Conservation (phyloP, 2,797 vertebrate species). For the Xiphophorus birchmanni region DNA sequence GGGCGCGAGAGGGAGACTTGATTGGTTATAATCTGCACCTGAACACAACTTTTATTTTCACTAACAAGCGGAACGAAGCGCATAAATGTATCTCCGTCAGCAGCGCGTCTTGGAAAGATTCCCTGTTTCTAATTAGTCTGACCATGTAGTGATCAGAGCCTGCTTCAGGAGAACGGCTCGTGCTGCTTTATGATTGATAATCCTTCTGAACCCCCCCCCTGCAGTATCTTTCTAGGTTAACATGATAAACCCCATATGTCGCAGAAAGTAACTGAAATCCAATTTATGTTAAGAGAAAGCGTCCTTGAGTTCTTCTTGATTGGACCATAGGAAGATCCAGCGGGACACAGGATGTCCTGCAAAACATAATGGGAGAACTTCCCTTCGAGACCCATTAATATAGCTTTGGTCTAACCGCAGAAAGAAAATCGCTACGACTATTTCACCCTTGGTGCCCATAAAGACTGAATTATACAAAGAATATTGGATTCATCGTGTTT, state of each 20-base stretch:
- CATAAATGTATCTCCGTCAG: background rate
- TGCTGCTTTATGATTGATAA: slow-evolving; percentile 57
- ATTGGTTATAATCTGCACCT: background rate
- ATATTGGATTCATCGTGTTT: too few species aligned
- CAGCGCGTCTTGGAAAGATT: slow-evolving; percentile 1
- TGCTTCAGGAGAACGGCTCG: slow-evolving; percentile 32
- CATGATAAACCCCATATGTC: slow-evolving; percentile 32
- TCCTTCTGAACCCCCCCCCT: slow-evolving; percentile 6
- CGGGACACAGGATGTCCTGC: slow-evolving; percentile 17
- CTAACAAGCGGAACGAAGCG: background rate
- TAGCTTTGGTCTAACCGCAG: background rate
- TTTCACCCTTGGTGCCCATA: background rate
- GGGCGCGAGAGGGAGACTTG: slow-evolving; percentile 1
- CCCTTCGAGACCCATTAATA: background rate
- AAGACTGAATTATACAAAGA: too few species aligned
- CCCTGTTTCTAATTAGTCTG: slow-evolving; percentile 33
- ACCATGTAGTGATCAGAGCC: slow-evolving; percentile 46
- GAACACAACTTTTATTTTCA: slow-evolving; percentile 2
- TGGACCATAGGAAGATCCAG: slow-evolving; percentile 16
- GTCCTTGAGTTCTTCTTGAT: slow-evolving; percentile 8
- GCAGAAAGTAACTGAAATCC: slow-evolving; percentile 20
- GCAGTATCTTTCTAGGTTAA: background rate
- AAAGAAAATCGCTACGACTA: background rate
- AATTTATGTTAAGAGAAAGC: slow-evolving; percentile 2
- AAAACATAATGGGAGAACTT: background rate